Evolutionary conservation across 2,113 vertebrate genomes (phyloP).

Genomic region (Monopterus albus): DNA sequence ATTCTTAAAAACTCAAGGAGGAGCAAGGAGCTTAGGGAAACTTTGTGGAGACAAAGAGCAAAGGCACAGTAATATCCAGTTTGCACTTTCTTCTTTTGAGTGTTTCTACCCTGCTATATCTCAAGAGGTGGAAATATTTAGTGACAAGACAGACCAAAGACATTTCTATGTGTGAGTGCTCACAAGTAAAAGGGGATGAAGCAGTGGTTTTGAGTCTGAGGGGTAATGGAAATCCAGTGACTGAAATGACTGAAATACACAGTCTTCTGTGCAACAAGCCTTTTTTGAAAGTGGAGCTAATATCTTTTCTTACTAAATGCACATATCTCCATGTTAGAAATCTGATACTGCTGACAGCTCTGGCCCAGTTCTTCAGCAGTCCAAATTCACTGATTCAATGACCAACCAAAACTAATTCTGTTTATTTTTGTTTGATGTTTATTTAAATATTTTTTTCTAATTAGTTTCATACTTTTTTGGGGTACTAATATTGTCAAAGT

Average conservation of each 20-base stretch:
- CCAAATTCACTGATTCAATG: neutral
- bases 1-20: constrained; percentile 5
- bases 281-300: constrained; percentile 44
- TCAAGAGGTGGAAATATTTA: neutral
- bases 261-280: constrained; percentile 48
- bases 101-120: neutral
- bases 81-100: neutral
- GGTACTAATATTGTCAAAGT: neutral
- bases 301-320: constrained; percentile 37
- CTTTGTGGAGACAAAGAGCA: neutral
- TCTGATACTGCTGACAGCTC: neutral
- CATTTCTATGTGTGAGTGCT: constrained; percentile 9
- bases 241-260: constrained; percentile 41
- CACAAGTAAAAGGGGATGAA: neutral
- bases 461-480: neutral
- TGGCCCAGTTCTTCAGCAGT: neutral
- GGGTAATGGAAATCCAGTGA: constrained; percentile 47
- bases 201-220: constrained; percentile 17
- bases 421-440: neutral
- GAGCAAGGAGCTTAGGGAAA: neutral
- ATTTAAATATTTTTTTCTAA: neutral
- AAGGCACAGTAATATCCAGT: neutral
- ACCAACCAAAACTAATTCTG: neutral
- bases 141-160: neutral
- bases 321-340: constrained; percentile 4